A percentile compares a stretch with the other conserved stretches of the same genome.
Evolutionary conservation across 2,113 vertebrate genomes (phyloP).

Genomic region (Taxidea taxus): DNA sequence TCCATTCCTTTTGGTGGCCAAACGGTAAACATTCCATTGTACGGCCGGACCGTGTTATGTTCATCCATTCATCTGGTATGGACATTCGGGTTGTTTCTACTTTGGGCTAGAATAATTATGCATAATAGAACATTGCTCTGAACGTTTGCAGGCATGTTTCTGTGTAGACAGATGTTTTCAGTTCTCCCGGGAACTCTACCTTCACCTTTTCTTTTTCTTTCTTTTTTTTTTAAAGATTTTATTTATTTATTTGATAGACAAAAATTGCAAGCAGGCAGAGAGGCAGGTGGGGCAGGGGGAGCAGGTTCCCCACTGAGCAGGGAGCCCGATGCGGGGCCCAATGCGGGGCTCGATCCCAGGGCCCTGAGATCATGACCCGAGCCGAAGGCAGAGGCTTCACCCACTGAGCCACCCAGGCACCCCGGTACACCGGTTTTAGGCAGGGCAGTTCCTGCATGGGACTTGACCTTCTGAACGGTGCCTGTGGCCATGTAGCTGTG

Average conservation of each 20-base stretch:
- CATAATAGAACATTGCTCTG: background rate
- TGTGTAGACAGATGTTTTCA: background rate
- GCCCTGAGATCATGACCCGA: too few relatives aligned
- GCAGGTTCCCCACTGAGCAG: too few relatives aligned
- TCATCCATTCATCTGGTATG: background rate
- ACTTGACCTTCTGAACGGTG: background rate
- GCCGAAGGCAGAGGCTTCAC: too few relatives aligned
- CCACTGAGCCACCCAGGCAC: too few relatives aligned
- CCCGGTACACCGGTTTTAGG: fast-evolving
- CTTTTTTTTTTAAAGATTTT: too few relatives aligned
- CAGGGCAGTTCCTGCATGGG: background rate
- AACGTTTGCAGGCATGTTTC: background rate
- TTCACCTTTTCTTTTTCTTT: background rate
- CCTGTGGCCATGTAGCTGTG: background rate
- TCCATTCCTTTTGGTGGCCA: fast-evolving
- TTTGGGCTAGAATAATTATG: background rate
- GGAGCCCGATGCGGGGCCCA: too few relatives aligned
- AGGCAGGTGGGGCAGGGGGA: too few relatives aligned
- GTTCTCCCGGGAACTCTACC: background rate
- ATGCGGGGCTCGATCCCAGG: too few relatives aligned
- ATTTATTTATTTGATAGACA: too few relatives aligned
- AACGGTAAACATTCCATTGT: too few relatives aligned
- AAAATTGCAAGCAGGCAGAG: too few relatives aligned
- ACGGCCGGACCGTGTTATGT: fast-evolving
- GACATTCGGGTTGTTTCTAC: background rate